A percentile compares a stretch with the other conserved stretches of the same genome.
phyloP scores from a whole-genome alignment of 2,888 invertebrate species.

The Marasmarcha lunaedactyla region DNA sequence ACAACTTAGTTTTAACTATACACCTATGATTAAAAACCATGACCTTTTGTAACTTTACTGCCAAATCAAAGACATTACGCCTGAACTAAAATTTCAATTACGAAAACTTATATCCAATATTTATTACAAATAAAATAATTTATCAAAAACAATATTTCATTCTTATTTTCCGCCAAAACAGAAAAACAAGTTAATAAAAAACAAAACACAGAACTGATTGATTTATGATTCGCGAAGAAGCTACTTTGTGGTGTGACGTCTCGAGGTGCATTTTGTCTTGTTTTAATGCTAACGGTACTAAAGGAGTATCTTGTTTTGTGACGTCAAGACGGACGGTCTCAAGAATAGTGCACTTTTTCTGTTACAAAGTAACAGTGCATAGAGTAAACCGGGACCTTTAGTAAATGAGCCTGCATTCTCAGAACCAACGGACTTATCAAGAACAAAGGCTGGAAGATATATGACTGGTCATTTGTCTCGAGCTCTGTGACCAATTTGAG shows the following conservation, averaged over 20 bases:
- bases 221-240: slow-evolving; percentile 38
- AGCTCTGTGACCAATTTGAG: slow-evolving; percentile 56
- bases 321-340: slow-evolving; percentile 46
- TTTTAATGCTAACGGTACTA: slow-evolving; percentile 51
- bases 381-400: slow-evolving; percentile 59
- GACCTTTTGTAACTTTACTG: too few species aligned
- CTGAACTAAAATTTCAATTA: too few species aligned
- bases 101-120: too few species aligned
- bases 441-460: slow-evolving; percentile 52
- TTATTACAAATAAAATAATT: too few species aligned
- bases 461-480: slow-evolving; percentile 43
- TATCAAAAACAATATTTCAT: too few species aligned
- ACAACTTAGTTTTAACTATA: too few species aligned
- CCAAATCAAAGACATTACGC: too few species aligned
- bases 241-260: slow-evolving; percentile 50
- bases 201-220: slow-evolving; percentile 17
- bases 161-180: too few species aligned
- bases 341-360: slow-evolving; percentile 60
- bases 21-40: too few species aligned
- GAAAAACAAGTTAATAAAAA: too few species aligned
- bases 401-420: slow-evolving; percentile 36
- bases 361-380: slow-evolving; percentile 54
- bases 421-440: slow-evolving; percentile 40
- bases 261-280: slow-evolving; percentile 38
- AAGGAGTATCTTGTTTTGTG: slow-evolving; percentile 39